These are phyloP conservation scores for Eupithecia tripunctaria DNA, from an alignment of 2,888 invertebrate genomes.

Conservation along the genomic window DNA sequence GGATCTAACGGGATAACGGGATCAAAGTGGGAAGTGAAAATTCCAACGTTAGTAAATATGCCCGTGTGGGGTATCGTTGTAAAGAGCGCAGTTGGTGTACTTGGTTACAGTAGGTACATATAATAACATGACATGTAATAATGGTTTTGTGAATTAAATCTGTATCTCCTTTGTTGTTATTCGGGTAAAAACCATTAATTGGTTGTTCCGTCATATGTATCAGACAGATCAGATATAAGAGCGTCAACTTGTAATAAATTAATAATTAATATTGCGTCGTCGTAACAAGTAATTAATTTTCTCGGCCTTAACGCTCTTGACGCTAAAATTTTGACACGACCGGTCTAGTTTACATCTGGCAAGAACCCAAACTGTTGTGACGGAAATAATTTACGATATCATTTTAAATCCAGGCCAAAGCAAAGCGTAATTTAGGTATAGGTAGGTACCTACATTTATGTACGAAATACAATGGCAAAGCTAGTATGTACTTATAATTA, in stretches of 20 bases:
- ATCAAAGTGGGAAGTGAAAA: too few relatives aligned
- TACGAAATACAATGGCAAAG: background rate
- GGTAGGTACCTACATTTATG: background rate
- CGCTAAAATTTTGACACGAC: constrained; percentile 39
- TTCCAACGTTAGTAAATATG: too few relatives aligned
- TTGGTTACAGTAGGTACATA: too few relatives aligned
- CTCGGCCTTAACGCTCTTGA: constrained; percentile 19
- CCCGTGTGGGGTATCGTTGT: too few relatives aligned
- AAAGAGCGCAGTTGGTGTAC: too few relatives aligned
- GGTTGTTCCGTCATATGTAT: too few relatives aligned
- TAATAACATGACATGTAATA: too few relatives aligned
- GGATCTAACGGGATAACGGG: too few relatives aligned
- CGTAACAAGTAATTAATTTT: constrained; percentile 22
- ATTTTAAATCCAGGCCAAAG: constrained; percentile 29
- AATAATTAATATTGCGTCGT: background rate
- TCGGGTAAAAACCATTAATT: too few relatives aligned
- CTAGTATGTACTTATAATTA: background rate
- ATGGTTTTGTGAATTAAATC: too few relatives aligned
- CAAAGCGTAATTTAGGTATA: background rate
- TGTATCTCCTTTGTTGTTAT: too few relatives aligned
- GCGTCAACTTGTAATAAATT: constrained; percentile 1
- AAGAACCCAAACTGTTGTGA: constrained; percentile 33
- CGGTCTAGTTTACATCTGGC: constrained; percentile 34
- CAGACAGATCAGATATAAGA: too few relatives aligned
- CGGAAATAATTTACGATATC: constrained; percentile 40